These are phyloP conservation scores for Nephrotoma flavescens DNA, from an alignment of 2,888 invertebrate species.

Conservation along the genomic window DNA sequence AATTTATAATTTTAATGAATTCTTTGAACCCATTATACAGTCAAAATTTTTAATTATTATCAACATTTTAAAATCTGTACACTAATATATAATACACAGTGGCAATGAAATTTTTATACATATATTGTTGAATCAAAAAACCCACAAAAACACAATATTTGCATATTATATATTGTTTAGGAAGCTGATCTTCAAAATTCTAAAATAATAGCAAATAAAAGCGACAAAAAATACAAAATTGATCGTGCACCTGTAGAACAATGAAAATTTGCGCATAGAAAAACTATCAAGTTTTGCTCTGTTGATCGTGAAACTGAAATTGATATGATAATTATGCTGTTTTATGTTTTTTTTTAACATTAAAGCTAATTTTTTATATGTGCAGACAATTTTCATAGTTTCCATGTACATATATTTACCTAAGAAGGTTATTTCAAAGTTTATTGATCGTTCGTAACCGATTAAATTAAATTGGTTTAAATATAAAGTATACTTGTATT, in stretches of 20 bases:
- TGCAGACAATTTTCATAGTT: neutral
- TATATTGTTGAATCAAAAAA: neutral
- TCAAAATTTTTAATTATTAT: neutral
- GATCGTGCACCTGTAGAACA: neutral
- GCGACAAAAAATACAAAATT: neutral
- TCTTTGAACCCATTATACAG: neutral
- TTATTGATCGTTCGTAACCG: neutral
- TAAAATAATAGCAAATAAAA: neutral
- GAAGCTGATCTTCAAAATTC: neutral
- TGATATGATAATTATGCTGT: conserved; percentile 1
- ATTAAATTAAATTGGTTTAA: neutral
- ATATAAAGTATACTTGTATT: too few relatives aligned
- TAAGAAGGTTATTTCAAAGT: neutral
- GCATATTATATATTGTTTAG: neutral
- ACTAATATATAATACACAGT: neutral
- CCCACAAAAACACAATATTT: neutral
- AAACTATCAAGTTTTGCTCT: neutral
- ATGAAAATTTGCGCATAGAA: neutral
- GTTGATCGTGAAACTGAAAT: conserved; percentile 3
- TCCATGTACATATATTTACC: neutral
- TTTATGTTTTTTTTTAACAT: neutral
- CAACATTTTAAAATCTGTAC: neutral
- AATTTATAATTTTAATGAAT: neutral
- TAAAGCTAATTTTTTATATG: neutral
- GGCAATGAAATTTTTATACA: neutral